These are phyloP conservation scores for Lepidonotus clava DNA, from an alignment of 2,888 invertebrate genomes.

Conservation along the genomic window DNA sequence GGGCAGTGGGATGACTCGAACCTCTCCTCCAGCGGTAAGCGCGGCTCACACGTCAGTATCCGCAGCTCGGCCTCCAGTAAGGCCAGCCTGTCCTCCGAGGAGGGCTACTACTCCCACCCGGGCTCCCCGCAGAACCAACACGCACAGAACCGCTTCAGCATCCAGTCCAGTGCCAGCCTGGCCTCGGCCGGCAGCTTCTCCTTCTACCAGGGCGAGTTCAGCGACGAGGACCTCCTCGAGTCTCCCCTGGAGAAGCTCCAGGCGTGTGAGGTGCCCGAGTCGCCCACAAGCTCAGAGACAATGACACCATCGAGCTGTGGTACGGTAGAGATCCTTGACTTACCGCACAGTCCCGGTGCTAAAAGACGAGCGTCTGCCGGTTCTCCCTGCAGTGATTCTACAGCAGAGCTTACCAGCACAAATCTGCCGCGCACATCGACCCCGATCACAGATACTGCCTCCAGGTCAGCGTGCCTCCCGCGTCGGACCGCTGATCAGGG, in stretches of 20 bases:
- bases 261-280: neutral
- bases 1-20: constrained; percentile 6
- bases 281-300: neutral
- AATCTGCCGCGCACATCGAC: neutral
- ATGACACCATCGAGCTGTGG: neutral
- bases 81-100: constrained; percentile 41
- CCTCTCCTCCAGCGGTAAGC: constrained; percentile 19
- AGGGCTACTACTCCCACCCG: constrained; percentile 42
- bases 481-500: neutral
- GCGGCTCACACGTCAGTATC: constrained; percentile 38
- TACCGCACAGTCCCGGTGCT: constrained; percentile 20
- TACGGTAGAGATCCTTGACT: neutral
- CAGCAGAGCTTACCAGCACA: neutral
- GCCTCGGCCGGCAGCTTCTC: neutral
- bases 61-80: constrained; percentile 37
- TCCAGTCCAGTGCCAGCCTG: neutral
- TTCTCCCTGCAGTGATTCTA: neutral
- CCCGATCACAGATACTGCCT: neutral
- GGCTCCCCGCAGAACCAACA: constrained; percentile 31
- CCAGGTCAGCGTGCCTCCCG: neutral
- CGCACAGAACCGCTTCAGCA: neutral
- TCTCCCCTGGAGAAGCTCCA: neutral
- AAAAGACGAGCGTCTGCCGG: neutral
- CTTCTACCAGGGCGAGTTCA: neutral
- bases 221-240: constrained; percentile 12